Evolutionary conservation across 35 echinoderm and acorn worm genomes (phyloP).

Genomic region (Hemicentrotus pulcherrimus): DNA sequence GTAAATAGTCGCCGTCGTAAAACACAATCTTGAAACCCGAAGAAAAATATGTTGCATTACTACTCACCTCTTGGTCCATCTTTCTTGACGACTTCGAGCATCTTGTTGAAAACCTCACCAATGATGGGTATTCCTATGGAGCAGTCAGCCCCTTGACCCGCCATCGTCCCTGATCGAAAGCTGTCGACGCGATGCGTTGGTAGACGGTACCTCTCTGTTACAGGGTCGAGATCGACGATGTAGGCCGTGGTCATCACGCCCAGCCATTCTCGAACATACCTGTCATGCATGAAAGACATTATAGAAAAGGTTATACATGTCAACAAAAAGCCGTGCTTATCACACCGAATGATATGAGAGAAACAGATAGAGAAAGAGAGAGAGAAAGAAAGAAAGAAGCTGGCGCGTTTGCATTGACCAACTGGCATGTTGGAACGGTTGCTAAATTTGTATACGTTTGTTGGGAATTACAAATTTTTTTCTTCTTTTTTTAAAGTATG

Average conservation of each 20-base stretch:
- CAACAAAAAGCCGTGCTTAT: background rate
- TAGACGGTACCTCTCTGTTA: conserved; percentile 42
- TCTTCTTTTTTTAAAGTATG: too few relatives aligned
- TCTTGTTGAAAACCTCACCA: conserved; percentile 36
- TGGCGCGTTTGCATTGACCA: too few relatives aligned
- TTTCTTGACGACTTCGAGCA: conserved; percentile 40
- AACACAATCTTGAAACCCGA: too few relatives aligned
- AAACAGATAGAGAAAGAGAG: too few relatives aligned
- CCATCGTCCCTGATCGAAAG: background rate
- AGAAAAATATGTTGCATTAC: background rate
- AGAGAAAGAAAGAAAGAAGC: too few relatives aligned
- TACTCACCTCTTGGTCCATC: conserved; percentile 30
- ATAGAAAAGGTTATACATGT: background rate
- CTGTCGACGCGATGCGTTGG: conserved; percentile 1
- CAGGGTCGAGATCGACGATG: conserved; percentile 71
- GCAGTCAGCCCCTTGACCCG: background rate
- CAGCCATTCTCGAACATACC: conserved; percentile 81
- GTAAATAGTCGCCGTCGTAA: too few relatives aligned
- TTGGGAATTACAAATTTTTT: too few relatives aligned
- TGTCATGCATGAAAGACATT: background rate
- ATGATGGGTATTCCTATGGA: conserved; percentile 23
- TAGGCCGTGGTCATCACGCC: conserved; percentile 57
- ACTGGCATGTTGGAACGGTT: too few relatives aligned
- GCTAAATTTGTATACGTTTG: too few relatives aligned
- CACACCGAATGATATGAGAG: too few relatives aligned